Evolutionary conservation across 2,888 invertebrate species (phyloP).

Genomic region (Drosophila histrio): DNA sequence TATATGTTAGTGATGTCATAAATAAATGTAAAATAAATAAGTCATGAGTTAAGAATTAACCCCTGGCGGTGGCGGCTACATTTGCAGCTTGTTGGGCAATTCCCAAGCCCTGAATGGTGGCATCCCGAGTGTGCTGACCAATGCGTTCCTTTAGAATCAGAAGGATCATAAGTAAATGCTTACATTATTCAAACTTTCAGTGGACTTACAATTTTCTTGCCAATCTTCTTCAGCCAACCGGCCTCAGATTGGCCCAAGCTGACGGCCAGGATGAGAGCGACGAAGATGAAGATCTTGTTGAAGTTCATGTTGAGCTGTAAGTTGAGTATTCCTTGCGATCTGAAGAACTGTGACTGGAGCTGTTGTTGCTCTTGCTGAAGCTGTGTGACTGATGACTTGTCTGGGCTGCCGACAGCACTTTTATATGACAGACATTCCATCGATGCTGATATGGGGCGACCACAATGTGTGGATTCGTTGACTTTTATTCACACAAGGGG

Average conservation of each 20-base stretch:
- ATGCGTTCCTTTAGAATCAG: constrained; percentile 61
- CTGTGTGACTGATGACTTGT: constrained; percentile 33
- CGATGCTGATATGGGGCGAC: no score
- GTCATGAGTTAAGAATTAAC: constrained; percentile 32
- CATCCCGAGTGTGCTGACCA: constrained; percentile 75
- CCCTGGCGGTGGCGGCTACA: constrained; percentile 70
- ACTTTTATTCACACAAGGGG: no score
- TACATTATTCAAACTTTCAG: not conserved
- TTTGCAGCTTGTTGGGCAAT: constrained; percentile 77
- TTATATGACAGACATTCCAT: no score
- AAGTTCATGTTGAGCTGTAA: constrained; percentile 52
- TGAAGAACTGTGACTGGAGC: not conserved
- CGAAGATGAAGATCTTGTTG: constrained; percentile 58
- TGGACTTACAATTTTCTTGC: constrained; percentile 76
- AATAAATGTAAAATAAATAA: not conserved
- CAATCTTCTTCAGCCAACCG: constrained; percentile 78
- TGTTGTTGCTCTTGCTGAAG: constrained; percentile 5
- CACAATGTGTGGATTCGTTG: no score
- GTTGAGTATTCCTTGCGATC: constrained; percentile 1
- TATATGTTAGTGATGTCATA: not conserved
- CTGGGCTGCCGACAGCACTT: not conserved
- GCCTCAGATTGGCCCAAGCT: constrained; percentile 73
- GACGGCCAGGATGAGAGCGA: constrained; percentile 65
- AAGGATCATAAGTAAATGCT: not conserved
- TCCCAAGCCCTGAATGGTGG: constrained; percentile 64